phyloP scores from a whole-genome alignment of 2,888 invertebrate species.

The Seladonia tumulorum region DNA sequence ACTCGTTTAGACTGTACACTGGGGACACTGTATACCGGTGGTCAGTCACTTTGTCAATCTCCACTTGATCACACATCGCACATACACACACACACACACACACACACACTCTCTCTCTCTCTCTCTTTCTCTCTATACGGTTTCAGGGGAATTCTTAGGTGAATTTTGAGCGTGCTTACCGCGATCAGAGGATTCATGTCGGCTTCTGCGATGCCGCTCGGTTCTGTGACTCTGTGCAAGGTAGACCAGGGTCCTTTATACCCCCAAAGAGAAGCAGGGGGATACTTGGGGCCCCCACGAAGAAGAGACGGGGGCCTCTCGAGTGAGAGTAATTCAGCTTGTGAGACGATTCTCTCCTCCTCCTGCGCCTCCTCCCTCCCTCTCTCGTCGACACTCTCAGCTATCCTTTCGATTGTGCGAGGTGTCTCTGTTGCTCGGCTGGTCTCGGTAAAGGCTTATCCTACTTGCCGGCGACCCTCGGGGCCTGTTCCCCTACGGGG shows the following conservation, averaged over 20 bases:
- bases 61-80: neutral
- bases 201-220: conserved; percentile 84
- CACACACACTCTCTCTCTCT: conserved; percentile 22
- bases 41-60: neutral
- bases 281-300: conserved; percentile 75
- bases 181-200: conserved; percentile 84
- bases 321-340: conserved; percentile 82
- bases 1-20: conserved; percentile 23
- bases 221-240: conserved; percentile 83
- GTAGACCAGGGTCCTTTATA: conserved; percentile 83
- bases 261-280: conserved; percentile 77
- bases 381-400: neutral
- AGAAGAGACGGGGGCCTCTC: conserved; percentile 80
- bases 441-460: conserved; percentile 18
- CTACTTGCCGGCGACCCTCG: conserved; percentile 18
- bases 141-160: conserved; percentile 44
- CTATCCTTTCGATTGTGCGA: conserved; percentile 48
- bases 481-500: conserved; percentile 28
- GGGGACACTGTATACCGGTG: conserved; percentile 28
- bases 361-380: conserved; percentile 31
- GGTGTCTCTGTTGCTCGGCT: conserved; percentile 62
- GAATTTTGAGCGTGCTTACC: conserved; percentile 79
- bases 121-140: conserved; percentile 15
- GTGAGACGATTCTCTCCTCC: conserved; percentile 75
- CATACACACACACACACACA: conserved; percentile 4